These are phyloP conservation scores for Heliconius ismenius DNA, from an alignment of 2,888 invertebrate genomes.

Conservation along the genomic window DNA sequence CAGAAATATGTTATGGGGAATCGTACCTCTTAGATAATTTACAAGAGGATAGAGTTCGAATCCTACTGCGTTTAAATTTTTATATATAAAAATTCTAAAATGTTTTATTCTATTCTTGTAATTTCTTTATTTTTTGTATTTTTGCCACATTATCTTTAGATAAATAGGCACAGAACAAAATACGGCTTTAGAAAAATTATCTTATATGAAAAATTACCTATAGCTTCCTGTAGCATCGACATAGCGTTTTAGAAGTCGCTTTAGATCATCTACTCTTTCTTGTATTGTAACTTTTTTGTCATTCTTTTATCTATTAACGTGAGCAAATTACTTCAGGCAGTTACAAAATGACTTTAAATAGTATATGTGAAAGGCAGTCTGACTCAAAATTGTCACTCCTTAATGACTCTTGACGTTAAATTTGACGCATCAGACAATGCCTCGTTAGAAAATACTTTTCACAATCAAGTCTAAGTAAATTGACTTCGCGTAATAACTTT, in stretches of 20 bases:
- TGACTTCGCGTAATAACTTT: constrained; percentile 6
- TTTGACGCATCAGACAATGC: constrained; percentile 16
- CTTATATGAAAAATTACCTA: not conserved
- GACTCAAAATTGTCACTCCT: constrained; percentile 12
- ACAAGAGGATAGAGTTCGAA: no score
- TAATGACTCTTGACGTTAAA: constrained; percentile 17
- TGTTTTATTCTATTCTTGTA: no score
- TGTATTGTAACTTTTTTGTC: not conserved
- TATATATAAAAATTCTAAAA: no score
- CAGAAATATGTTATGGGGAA: no score
- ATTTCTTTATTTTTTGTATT: no score
- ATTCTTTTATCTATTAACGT: not conserved
- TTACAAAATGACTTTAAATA: constrained; percentile 6
- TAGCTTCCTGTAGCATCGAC: not conserved
- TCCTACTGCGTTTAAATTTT: no score
- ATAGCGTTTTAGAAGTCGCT: not conserved
- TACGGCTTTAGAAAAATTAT: not conserved
- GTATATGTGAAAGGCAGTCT: constrained; percentile 13
- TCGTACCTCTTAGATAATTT: no score
- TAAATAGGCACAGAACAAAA: not conserved
- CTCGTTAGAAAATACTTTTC: constrained; percentile 16
- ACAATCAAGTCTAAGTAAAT: constrained; percentile 4
- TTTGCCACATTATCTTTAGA: not conserved
- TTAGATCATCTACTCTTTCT: not conserved
- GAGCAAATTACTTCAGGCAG: not conserved